These are phyloP conservation scores for Aphodius sticticus DNA, from an alignment of 2,888 invertebrate species.

Conservation along the genomic window DNA sequence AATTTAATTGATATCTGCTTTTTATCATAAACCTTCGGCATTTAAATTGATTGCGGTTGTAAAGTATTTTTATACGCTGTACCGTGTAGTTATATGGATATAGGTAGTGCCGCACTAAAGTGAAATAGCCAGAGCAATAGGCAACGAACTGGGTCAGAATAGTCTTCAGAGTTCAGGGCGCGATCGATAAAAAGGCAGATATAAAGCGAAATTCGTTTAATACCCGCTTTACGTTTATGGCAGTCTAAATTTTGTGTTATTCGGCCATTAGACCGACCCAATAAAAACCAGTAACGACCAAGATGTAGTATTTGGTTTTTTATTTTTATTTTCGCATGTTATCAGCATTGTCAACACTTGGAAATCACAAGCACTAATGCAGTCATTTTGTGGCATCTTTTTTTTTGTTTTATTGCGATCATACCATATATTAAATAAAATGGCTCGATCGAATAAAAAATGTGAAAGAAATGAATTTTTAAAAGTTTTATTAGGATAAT, in stretches of 20 bases:
- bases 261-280: background rate
- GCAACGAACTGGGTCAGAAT: background rate
- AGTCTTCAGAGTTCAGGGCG: background rate
- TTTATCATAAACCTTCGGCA: background rate
- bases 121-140: background rate
- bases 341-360: background rate
- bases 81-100: background rate
- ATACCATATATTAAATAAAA: too few relatives aligned
- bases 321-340: background rate
- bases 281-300: background rate
- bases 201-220: conserved; percentile 4
- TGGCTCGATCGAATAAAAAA: too few relatives aligned
- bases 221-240: background rate
- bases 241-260: background rate
- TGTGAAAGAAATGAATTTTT: too few relatives aligned
- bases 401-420: too few relatives aligned
- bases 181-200: background rate
- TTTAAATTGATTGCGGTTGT: conserved; percentile 4
- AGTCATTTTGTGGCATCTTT: background rate
- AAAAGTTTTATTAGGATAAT: too few relatives aligned
- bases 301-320: background rate
- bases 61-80: background rate
- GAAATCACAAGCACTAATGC: background rate
- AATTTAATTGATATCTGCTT: background rate
- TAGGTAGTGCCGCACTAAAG: background rate